Conservation (phyloP, 2,888 invertebrate genomes). For the Sesamia inferens region DNA sequence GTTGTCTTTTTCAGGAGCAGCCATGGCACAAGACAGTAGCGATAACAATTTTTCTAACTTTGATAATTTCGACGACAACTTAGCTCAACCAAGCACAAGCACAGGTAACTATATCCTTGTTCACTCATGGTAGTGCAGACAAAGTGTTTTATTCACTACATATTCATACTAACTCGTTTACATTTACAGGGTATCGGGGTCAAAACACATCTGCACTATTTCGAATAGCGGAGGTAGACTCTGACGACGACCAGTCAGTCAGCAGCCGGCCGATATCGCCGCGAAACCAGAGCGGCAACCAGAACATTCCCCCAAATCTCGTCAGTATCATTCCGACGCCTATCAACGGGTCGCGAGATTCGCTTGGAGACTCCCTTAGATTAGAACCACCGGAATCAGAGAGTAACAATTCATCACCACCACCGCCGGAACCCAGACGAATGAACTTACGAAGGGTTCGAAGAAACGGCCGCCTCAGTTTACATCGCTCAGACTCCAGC, state of each 20-base stretch:
- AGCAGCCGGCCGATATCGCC: conserved; percentile 84
- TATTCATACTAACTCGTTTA: not conserved
- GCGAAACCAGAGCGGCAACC: conserved; percentile 71
- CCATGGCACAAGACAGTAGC: conserved; percentile 78
- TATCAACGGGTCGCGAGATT: conserved; percentile 89
- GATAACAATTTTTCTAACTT: conserved; percentile 77
- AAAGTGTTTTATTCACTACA: not conserved
- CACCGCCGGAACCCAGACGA: conserved; percentile 73
- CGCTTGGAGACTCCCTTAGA: conserved; percentile 80
- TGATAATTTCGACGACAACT: conserved; percentile 82
- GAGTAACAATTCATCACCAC: conserved; percentile 71
- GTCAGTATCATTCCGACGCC: conserved; percentile 91
- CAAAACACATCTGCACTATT: conserved; percentile 84
- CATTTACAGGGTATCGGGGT: conserved; percentile 82
- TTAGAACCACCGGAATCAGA: conserved; percentile 75
- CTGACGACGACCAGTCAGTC: conserved; percentile 90
- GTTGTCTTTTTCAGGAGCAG: conserved; percentile 69
- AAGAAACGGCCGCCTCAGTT: conserved; percentile 76
- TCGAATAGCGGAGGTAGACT: conserved; percentile 90
- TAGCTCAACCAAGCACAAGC: conserved; percentile 92
- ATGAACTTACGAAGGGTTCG: conserved; percentile 73
- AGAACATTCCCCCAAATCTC: conserved; percentile 81
- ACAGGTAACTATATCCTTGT: conserved; percentile 84
- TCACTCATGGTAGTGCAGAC: not conserved
- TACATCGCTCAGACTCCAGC: conserved; percentile 83